Evolutionary conservation across 2,113 vertebrate species (phyloP), one percentile per base, ranked within the genome.

Genomic region (Gambusia affinis): DNA sequence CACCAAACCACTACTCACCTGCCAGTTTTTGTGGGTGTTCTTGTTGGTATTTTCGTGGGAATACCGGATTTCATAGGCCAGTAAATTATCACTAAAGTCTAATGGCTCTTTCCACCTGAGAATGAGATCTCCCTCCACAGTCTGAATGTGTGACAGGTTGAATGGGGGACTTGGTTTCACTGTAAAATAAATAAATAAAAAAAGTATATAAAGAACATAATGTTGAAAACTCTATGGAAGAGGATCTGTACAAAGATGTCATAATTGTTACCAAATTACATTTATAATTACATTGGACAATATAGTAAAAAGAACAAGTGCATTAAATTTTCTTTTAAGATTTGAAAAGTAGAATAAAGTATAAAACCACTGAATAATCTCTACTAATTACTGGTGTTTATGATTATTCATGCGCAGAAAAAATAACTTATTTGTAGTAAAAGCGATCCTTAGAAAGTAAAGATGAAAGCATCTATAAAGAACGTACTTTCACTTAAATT

Each of bases 151-250:
- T 27, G 61, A 93, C 63, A 98, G 89, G 85, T 94, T 85, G 63
- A 77, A 27, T 0, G 97, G 98, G 75, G 96, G 93, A 47, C 94
- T 89, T n/a, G 96, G 96, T 83, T 93, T 96, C 79, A 94, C 97
- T 99, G 93, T 3, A 42, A 71, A 72, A 60, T 37, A 37, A 42
- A 0, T 64, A 24, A 22, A 15, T n/a, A 39, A 28, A 22, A 33
- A 33, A 33, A 7, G 7, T 6, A 44, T 31, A 22, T 14, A n/a
- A 62, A 22, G 24, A 8, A 17, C 27, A 30, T 31, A 30, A 62
- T 30, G 14, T 30, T 62, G 17, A 30, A 30, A 31, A 62, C 29
- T 29, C 10, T 11, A n/a, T 28, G 2, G 28, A n/a, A 29, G 60
- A 30, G 4, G 30, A 6, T 54, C 15, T 24, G 22, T 54, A 54